Evolutionary conservation across 2,888 invertebrate genomes (phyloP).

Genomic region (Dichetophora obliterata): DNA sequence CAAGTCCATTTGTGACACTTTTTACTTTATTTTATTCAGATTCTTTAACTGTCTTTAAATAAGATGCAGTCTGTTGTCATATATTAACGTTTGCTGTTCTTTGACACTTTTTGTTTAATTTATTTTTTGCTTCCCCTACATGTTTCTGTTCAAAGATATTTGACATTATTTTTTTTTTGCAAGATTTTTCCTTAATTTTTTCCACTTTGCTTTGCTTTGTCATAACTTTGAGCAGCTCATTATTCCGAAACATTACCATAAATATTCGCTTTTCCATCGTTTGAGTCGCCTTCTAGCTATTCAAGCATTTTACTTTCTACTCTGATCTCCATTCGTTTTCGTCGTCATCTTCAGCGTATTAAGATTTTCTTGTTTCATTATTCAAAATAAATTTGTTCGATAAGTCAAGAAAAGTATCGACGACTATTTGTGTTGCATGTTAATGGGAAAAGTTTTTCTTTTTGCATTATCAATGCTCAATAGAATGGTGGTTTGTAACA

Average conservation of each 20-base stretch:
- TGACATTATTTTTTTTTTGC: not conserved
- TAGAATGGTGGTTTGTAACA: too few species aligned
- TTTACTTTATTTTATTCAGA: too few species aligned
- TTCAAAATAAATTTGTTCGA: not conserved
- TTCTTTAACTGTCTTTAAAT: too few species aligned
- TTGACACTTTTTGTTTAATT: too few species aligned
- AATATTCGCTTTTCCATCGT: not conserved
- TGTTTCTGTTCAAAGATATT: too few species aligned
- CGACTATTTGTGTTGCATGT: conserved; percentile 25
- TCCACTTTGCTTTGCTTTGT: not conserved
- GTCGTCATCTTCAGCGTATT: not conserved
- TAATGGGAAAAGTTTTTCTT: conserved; percentile 41
- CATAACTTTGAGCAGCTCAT: not conserved
- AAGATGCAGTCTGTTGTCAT: too few species aligned
- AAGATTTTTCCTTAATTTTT: not conserved
- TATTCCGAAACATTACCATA: not conserved
- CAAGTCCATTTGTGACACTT: too few species aligned
- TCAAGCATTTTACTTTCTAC: not conserved
- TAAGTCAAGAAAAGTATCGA: conserved; percentile 9
- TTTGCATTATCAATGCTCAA: not conserved
- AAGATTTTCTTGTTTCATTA: not conserved
- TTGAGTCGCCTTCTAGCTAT: not conserved
- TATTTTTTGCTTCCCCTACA: too few species aligned
- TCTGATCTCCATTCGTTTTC: not conserved
- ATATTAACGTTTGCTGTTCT: too few species aligned